Evolutionary conservation across 2,888 invertebrate species (phyloP).

Genomic region (Tetragonisca angustula): DNA sequence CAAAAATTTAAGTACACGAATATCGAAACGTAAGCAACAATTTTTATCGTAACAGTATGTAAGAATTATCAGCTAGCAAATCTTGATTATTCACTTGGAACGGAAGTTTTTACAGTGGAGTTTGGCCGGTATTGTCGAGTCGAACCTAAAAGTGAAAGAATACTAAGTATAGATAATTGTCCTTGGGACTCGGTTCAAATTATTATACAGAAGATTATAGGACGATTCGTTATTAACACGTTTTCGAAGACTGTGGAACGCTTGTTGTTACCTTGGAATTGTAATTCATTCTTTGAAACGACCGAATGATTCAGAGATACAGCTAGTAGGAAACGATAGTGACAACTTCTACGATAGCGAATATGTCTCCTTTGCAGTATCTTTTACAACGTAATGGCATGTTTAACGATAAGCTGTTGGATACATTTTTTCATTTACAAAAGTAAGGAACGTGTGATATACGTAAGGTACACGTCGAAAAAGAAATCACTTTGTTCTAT

Average conservation of each 20-base stretch:
- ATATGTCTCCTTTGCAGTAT: neutral
- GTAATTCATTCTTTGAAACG: conserved; percentile 13
- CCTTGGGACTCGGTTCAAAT: conserved; percentile 26
- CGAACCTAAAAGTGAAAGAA: conserved; percentile 17
- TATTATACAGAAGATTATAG: conserved; percentile 15
- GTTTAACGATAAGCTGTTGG: neutral
- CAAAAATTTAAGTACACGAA: too few species aligned
- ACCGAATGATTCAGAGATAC: conserved; percentile 20
- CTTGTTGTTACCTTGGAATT: conserved; percentile 9
- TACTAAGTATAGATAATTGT: conserved; percentile 38
- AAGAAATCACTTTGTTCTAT: neutral
- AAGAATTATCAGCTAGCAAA: neutral
- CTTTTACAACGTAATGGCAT: neutral
- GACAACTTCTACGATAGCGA: neutral
- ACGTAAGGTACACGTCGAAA: neutral
- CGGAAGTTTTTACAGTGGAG: neutral
- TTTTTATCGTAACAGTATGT: neutral
- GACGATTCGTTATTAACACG: conserved; percentile 3
- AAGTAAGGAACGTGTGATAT: neutral
- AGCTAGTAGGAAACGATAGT: neutral
- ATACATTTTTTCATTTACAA: neutral
- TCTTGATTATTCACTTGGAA: neutral
- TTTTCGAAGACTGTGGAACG: neutral
- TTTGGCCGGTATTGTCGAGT: neutral
- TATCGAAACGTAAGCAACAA: neutral